Evolutionary conservation across 2,113 vertebrate species (phyloP).

Genomic region (Grantiella picta): DNA sequence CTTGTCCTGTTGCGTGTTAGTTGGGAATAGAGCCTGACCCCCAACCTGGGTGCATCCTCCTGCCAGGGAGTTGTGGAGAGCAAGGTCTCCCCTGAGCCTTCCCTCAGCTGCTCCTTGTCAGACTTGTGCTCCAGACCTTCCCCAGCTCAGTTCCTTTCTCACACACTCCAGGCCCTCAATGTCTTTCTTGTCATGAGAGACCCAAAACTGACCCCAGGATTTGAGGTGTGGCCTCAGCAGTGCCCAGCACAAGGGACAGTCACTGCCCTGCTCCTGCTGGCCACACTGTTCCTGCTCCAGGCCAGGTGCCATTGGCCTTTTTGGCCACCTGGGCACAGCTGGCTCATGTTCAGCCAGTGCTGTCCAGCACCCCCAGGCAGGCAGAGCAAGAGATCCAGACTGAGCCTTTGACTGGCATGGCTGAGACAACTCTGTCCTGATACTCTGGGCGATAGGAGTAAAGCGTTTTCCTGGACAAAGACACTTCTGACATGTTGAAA

Average conservation of each 20-base stretch:
- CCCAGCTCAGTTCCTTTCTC: neutral
- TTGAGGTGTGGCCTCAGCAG: neutral
- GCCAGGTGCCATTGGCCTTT: neutral
- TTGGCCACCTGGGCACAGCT: neutral
- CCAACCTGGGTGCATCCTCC: too few relatives aligned
- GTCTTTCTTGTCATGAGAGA: too few relatives aligned
- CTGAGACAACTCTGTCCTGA: neutral
- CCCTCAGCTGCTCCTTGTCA: neutral
- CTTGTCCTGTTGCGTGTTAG: neutral
- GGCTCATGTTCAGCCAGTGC: neutral
- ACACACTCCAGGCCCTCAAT: neutral
- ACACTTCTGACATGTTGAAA: neutral
- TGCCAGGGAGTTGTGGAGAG: neutral
- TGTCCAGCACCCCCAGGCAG: neutral
- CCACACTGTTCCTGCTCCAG: neutral
- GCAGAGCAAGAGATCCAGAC: neutral
- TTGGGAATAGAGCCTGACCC: neutral
- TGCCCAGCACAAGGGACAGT: neutral
- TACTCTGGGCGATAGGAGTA: rapidly evolving
- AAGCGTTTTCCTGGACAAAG: neutral
- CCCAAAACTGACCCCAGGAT: neutral
- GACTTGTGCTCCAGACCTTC: neutral
- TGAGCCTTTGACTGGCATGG: neutral
- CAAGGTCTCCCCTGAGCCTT: neutral
- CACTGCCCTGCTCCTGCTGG: neutral